Evolutionary conservation across 2,113 vertebrate genomes (phyloP), one percentile per base, ranked within the genome.

Genomic region (Baryphthengus martii): DNA sequence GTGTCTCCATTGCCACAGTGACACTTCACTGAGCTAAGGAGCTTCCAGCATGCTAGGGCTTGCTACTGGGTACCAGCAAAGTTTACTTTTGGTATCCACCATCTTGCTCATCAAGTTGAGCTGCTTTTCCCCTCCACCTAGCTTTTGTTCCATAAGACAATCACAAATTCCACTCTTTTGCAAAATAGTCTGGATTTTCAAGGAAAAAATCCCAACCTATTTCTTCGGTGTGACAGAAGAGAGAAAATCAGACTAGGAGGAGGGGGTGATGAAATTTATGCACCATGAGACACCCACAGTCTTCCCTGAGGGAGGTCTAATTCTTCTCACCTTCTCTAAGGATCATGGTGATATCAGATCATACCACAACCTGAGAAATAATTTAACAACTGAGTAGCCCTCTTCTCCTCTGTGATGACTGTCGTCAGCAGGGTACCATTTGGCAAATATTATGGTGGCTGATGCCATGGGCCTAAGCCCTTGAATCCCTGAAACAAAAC

Each of bases 51-150:
- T n/a, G n/a, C 20, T 62, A 33, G 7, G 26, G 19, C 24, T 52
- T 81, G n/a, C 23, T 59, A 23, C 24, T 11, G 6, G 16, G 21
- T 49, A 35, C 9, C 29, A 28, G 52, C 8, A 71, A 62, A 63
- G 19, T 25, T 84, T 45, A 3, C 19, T 83, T 61, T 61, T 0
- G 0, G 11, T 56, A 15, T 56, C 45, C 67, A 45, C 42, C 12
- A 11, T 13, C 31, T 50, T 67, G 40, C 53, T 82, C 25, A 67
- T 73, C 37, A 56, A 82, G 14, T 44, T 67, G 35, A 72, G 33
- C 35, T 45, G 26, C 21, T 66, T 35, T 37, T 4, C 1, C 8
- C 14, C 44, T 10, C 16, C 0, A 40, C 13, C 28, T 0, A 3
- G 17, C 19, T 72, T 81, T 49, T 61, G 10, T 44, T 50, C 17